Conservation (phyloP, 2,113 vertebrate genomes). For the Poecile atricapillus region DNA sequence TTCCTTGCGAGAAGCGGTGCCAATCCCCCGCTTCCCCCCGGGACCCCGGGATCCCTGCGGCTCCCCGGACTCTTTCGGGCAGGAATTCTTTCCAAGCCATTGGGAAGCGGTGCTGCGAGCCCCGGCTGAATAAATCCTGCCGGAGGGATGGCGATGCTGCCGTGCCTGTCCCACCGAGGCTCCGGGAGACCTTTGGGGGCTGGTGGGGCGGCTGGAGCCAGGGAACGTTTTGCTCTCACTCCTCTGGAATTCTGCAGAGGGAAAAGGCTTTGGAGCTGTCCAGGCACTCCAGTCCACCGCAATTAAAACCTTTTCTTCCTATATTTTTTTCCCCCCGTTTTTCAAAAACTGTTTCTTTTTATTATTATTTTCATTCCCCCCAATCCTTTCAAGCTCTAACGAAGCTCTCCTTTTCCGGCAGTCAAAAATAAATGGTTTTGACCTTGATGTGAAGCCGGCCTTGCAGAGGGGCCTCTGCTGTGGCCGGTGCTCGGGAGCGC, state of each 20-base stretch:
- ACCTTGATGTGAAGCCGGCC: background rate
- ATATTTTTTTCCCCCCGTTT: background rate
- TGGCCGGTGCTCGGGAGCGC: background rate
- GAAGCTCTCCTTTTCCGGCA: background rate
- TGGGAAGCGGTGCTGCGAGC: background rate
- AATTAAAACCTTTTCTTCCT: background rate
- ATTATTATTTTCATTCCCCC: rapidly evolving
- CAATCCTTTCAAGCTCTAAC: background rate
- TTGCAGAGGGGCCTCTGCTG: background rate
- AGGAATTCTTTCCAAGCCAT: background rate
- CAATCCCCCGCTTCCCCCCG: background rate
- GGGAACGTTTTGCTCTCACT: background rate
- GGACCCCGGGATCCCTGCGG: background rate
- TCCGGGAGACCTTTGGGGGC: background rate
- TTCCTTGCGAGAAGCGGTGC: constrained; percentile 40
- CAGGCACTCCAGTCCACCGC: background rate
- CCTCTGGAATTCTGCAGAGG: background rate
- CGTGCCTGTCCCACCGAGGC: background rate
- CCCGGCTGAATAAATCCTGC: background rate
- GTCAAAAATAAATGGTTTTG: background rate
- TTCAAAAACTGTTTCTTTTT: rapidly evolving
- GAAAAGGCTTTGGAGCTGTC: constrained; percentile 17
- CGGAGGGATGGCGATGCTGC: background rate
- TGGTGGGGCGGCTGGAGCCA: background rate
- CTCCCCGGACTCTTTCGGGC: background rate